phyloP scores from a whole-genome alignment of 2,797 vertebrate genomes.

The Chelidonichthys spinosus region DNA sequence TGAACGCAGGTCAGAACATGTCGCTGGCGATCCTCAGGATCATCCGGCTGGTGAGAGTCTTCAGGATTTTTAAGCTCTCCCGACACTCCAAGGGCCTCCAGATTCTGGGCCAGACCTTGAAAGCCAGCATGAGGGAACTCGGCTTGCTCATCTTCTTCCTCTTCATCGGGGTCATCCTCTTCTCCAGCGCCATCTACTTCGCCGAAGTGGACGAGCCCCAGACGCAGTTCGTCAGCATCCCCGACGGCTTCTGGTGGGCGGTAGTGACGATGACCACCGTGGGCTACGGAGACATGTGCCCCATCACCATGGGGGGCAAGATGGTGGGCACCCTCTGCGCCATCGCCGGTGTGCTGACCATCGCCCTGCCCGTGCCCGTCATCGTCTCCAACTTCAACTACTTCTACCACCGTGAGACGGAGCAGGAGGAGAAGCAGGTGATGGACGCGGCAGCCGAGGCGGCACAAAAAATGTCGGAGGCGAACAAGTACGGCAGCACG shows the following conservation, averaged over 20 bases:
- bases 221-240: constrained; percentile 98
- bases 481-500: constrained; percentile 86
- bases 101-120: constrained; percentile 93
- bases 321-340: constrained; percentile 97
- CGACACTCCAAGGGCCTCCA: constrained; percentile 95
- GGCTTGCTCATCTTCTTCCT: constrained; percentile 98
- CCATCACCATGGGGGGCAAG: constrained; percentile 95
- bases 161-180: constrained; percentile 97
- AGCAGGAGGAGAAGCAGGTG: constrained; percentile 91
- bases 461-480: constrained; percentile 80
- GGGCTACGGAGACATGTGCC: constrained; percentile 98
- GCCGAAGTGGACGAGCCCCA: constrained; percentile 97
- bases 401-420: constrained; percentile 97
- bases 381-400: constrained; percentile 99
- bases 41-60: constrained; percentile 95
- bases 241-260: constrained; percentile 99
- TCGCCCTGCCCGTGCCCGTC: constrained; percentile 96
- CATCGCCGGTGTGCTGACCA: constrained; percentile 96
- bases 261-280: constrained; percentile 99
- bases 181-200: constrained; percentile 99
- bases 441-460: constrained; percentile 88
- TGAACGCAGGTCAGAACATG: constrained; percentile 91
- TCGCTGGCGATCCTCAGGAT: constrained; percentile 94
- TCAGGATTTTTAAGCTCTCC: constrained; percentile 97
- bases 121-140: constrained; percentile 93